Evolutionary conservation across 2,113 vertebrate species (phyloP).

Genomic region (Onychostoma macrolepis): DNA sequence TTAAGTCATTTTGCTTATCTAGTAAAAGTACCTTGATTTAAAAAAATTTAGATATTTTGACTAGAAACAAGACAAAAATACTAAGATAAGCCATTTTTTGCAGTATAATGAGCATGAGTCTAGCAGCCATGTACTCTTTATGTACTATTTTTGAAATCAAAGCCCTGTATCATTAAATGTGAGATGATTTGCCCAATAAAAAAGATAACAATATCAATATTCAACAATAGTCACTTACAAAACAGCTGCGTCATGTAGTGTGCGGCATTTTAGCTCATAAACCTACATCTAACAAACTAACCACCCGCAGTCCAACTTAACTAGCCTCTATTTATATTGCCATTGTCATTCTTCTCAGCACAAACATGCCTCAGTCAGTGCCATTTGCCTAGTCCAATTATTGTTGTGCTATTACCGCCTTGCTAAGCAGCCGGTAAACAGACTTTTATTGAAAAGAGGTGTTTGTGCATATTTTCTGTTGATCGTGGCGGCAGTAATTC

Average conservation of each 20-base stretch:
- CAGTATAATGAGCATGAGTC: no score
- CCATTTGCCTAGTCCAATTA: conserved; percentile 13
- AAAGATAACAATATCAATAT: no score
- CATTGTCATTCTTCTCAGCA: conserved; percentile 13
- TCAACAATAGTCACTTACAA: no score
- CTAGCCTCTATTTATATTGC: not conserved
- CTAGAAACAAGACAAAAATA: no score
- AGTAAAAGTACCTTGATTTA: no score
- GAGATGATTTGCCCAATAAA: not conserved
- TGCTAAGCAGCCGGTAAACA: not conserved
- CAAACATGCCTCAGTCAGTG: not conserved
- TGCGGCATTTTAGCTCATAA: not conserved
- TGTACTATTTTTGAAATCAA: not conserved
- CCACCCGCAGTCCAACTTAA: conserved; percentile 5
- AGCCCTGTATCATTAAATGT: not conserved
- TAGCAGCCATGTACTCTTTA: not conserved
- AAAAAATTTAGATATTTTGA: no score
- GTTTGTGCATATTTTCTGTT: not conserved
- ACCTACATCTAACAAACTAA: not conserved
- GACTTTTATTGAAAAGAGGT: conserved; percentile 2
- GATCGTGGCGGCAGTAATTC: not conserved
- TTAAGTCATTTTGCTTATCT: no score
- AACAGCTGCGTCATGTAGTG: not conserved
- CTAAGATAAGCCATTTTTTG: no score
- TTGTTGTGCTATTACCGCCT: not conserved